phyloP scores from a whole-genome alignment of 2,797 vertebrate genomes.

The Glyptemys insculpta region DNA sequence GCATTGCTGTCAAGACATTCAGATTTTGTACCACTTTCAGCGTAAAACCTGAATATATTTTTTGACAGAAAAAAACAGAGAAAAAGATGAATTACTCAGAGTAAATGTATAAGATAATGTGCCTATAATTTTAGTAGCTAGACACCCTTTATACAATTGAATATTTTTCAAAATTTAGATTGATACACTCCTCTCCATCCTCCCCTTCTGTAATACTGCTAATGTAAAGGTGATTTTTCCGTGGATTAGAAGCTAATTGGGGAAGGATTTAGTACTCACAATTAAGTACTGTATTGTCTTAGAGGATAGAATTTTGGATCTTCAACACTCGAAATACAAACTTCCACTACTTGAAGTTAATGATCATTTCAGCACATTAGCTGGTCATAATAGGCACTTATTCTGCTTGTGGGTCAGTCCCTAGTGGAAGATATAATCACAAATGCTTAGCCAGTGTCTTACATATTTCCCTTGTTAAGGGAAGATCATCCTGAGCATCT shows the following conservation, averaged over 20 bases:
- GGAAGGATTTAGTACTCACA: not conserved
- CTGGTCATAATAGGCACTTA: not conserved
- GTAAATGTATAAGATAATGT: not conserved
- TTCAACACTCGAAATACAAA: not conserved
- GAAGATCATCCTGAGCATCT: not conserved
- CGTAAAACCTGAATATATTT: not conserved
- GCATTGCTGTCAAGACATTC: not conserved
- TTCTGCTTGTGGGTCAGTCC: rapidly evolving
- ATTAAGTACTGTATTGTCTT: not conserved
- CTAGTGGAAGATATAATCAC: not conserved
- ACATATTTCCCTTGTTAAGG: not conserved
- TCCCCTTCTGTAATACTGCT: rapidly evolving
- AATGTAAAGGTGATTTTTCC: not conserved
- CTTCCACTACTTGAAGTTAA: not conserved
- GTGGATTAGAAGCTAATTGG: not conserved
- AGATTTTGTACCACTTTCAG: not conserved
- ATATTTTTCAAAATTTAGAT: not conserved
- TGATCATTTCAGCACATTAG: not conserved
- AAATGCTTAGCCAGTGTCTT: not conserved
- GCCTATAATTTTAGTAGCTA: not conserved
- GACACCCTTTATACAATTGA: not conserved
- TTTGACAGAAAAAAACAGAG: not conserved
- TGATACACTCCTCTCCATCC: not conserved
- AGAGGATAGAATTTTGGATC: not conserved
- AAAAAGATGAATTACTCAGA: not conserved